Conservation (phyloP, 2,113 vertebrate genomes). For the Scatophagus argus region DNA sequence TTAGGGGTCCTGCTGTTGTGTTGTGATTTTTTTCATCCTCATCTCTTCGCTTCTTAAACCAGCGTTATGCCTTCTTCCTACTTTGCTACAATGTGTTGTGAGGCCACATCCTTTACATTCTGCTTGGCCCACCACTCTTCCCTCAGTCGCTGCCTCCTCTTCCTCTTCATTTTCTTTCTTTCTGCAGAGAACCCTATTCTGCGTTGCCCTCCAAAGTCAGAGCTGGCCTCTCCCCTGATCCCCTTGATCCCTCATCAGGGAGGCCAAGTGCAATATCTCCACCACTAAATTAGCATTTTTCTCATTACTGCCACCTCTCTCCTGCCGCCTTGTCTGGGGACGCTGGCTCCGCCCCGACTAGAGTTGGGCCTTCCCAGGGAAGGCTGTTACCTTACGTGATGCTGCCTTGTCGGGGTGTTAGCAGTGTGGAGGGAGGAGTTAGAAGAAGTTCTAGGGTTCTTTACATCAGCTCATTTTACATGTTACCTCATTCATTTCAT, state of each 20-base stretch:
- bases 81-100: conserved; percentile 18
- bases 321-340: conserved; percentile 64
- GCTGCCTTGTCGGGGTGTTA: conserved; percentile 29
- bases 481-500: conserved; percentile 17
- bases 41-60: conserved; percentile 47
- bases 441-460: conserved; percentile 1
- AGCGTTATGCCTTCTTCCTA: conserved; percentile 45
- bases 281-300: conserved; percentile 82
- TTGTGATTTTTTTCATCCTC: neutral
- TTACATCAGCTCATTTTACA: conserved; percentile 15
- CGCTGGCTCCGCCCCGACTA: conserved; percentile 40
- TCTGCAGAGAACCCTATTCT: conserved; percentile 53
- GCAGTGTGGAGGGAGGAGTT: conserved; percentile 2
- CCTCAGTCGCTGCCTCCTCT: conserved; percentile 24
- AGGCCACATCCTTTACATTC: conserved; percentile 54
- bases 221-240: conserved; percentile 70
- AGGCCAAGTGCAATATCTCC: conserved; percentile 77
- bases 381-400: conserved; percentile 31
- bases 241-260: conserved; percentile 79
- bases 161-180: conserved; percentile 15
- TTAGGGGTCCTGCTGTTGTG: conserved; percentile 58
- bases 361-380: conserved; percentile 39
- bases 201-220: conserved; percentile 60
- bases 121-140: conserved; percentile 6
- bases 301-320: conserved; percentile 78